Conservation (phyloP, 2,113 vertebrate genomes). For the Scomber colias region DNA sequence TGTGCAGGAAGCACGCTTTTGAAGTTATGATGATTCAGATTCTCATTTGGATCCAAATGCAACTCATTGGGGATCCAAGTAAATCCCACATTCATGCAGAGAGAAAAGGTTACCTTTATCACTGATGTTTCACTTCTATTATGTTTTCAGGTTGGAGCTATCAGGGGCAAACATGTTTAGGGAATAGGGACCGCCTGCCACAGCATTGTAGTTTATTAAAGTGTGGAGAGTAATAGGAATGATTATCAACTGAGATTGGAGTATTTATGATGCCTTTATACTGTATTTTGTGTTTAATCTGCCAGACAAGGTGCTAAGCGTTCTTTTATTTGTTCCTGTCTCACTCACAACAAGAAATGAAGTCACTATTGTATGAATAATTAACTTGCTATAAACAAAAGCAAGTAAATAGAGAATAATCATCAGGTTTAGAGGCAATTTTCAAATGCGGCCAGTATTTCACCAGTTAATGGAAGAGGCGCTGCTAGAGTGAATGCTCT, state of each 20-base stretch:
- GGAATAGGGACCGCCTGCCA: constrained; percentile 36
- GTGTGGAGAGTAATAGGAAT: constrained; percentile 24
- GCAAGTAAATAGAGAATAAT: constrained; percentile 54
- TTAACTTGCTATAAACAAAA: constrained; percentile 58
- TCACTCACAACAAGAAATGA: constrained; percentile 26
- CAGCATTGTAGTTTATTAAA: constrained; percentile 27
- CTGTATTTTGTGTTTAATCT: constrained; percentile 23
- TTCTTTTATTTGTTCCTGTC: constrained; percentile 5
- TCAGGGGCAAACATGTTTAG: constrained; percentile 43
- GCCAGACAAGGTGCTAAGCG: constrained; percentile 32
- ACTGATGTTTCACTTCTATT: constrained; percentile 26
- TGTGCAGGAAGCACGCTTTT: constrained; percentile 76
- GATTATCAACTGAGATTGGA: constrained; percentile 47
- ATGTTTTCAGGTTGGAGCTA: constrained; percentile 41
- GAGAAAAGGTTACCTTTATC: constrained; percentile 7
- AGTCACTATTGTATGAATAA: constrained; percentile 18
- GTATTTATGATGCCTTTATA: constrained; percentile 34
- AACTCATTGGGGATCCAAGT: constrained; percentile 54
- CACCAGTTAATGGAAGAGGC: constrained; percentile 73
- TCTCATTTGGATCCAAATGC: constrained; percentile 74
- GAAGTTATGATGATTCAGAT: constrained; percentile 81
- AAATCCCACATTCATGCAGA: constrained; percentile 46
- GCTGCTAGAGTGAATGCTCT: constrained; percentile 79
- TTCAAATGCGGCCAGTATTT: constrained; percentile 69
- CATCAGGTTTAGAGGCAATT: constrained; percentile 54